Base-by-base conservation (phyloP, 2,113 vertebrate genomes). In the Synodontis membranacea region DNA sequence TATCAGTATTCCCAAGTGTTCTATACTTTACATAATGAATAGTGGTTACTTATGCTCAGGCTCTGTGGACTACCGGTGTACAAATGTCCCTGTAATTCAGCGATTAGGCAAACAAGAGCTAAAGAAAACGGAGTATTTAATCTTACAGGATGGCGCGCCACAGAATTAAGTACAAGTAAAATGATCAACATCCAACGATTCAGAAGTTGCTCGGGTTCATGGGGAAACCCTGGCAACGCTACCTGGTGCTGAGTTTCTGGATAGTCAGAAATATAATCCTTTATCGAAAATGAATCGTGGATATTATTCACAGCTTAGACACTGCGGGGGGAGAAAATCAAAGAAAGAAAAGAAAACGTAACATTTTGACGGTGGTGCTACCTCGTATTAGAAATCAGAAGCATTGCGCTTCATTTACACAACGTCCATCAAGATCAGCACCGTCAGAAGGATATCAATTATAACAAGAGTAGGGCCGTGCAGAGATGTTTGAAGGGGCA, bases 191-290 rank as follows among this genome's bases (percentile, higher is more conserved):
- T n/a, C n/a, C 60, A 64, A 64, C 56, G 1, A 70, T 42, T 70
- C 7, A 72, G 4, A 75, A 75, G 1, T 25, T 75, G 72, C 39
- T 75, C 12, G 4, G 23, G 4, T 44, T 23, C 23, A 75, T 46
- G 72, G 42, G 28, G n/a, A 46, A 75, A 46, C 42, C 42, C 72
- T 75, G 72, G 72, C 72, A 75, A 75, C 72, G n/a, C 0, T 28
- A 46, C 25, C 15, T n/a, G 42, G 72, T 46, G 42, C 42, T 46
- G 39, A 12, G 42, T 46, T 75, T 75, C 72, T 46, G 72, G 42
- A 80, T 39, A 70, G 58, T 39, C 42, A 50, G 86, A 39, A 87
- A 87, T 23, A 37, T 80, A 74, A 79, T 72, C 34, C 34, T 62
- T 52, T 12, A 84, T 46, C 11, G 11, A 82, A 82, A 54, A 82